Evolutionary conservation across 2,888 invertebrate species (phyloP), one percentile per base, ranked within the genome.

Genomic region (Lithophane ornitopus): DNA sequence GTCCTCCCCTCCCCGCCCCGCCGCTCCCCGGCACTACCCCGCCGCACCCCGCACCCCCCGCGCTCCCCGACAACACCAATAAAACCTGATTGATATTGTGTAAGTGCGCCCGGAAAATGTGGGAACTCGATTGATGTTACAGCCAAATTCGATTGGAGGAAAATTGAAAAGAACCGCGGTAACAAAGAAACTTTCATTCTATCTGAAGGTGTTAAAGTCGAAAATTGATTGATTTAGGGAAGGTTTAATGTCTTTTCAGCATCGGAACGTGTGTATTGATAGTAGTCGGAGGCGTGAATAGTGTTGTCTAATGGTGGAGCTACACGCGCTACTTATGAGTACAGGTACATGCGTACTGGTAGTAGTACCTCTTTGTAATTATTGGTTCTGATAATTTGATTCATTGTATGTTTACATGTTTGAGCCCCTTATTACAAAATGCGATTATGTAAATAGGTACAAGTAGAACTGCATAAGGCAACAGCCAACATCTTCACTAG

Each of bases 11-110:
- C 91, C 91, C 92, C 92, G 89, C 91, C 87, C 88, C 89, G 80
- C 83, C 87, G 89, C 93, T 89, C 89, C 85, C 70, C 80, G 41
- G 56, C 66, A 66, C 72, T 70, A 68, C 84, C 90, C 90, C 92
- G 92, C 94, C 93, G 92, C 70, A 49, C 79, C 83, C 90, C 90
- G 65, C 85, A 70, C 28, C 63, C 34, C 63, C 19, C 19, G 11
- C 26, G 26, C 80, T 85, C 93, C 94, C 95, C 94, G 93, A 94
- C 94, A 95, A 95, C 96, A 95, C 95, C 96, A 96, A 96, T 96
- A 96, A 96, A 96, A 96, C 95, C 95, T 96, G 96, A 96, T 96
- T 96, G 96, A 96, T 96, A 96, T 96, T 96, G 96, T 96, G 96
- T 96, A 96, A 96, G 96, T 96, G 96, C 95, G 93, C 94, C 89